phyloP scores from a whole-genome alignment of 2,888 invertebrate genomes.

The Micoletzkya japonica region DNA sequence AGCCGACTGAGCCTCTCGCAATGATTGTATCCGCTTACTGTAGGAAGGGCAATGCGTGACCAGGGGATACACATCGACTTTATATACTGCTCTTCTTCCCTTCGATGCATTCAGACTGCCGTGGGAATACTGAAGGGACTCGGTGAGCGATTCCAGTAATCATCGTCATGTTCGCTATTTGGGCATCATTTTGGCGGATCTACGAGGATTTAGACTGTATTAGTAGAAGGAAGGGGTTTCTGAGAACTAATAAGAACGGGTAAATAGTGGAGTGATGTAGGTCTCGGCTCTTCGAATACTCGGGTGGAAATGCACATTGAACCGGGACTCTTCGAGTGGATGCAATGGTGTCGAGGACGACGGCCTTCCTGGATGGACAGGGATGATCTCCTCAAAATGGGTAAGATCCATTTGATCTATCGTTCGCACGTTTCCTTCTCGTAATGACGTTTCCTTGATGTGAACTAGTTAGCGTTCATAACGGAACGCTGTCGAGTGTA shows the following conservation, averaged over 20 bases:
- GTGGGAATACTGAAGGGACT: conserved; percentile 67
- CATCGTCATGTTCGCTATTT: background rate
- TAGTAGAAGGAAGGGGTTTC: background rate
- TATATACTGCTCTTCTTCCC: conserved; percentile 85
- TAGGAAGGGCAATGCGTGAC: conserved; percentile 80
- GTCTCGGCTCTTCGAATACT: background rate
- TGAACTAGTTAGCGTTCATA: background rate
- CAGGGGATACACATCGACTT: conserved; percentile 75
- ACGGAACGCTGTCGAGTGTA: background rate
- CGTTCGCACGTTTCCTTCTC: background rate
- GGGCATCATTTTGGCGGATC: background rate
- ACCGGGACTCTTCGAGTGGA: conserved; percentile 90
- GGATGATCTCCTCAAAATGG: conserved; percentile 55
- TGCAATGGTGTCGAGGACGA: conserved; percentile 83
- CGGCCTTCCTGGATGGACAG: conserved; percentile 79
- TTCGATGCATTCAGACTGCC: conserved; percentile 86
- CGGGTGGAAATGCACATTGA: conserved; percentile 77
- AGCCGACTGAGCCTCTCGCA: too few relatives aligned
- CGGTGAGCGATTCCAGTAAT: conserved; percentile 56
- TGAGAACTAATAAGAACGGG: background rate
- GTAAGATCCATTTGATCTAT: too few relatives aligned
- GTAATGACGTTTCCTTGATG: too few relatives aligned
- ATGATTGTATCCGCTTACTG: background rate
- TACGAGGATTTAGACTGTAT: background rate
- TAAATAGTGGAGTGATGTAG: background rate